Conservation (phyloP, 2,888 invertebrate genomes). For the Agrilus mali region DNA sequence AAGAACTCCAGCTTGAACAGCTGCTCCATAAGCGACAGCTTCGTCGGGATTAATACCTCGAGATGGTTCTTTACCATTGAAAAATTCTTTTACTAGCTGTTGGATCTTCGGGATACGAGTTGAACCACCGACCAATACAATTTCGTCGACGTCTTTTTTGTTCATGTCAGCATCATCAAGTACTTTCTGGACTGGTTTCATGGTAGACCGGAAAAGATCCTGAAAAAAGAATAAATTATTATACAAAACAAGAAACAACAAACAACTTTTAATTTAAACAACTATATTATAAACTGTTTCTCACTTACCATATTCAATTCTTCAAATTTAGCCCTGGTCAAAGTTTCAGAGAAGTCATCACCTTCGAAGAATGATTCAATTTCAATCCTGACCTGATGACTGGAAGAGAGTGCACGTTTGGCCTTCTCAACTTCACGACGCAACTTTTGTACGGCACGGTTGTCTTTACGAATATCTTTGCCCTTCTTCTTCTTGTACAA, state of each 20-base stretch:
- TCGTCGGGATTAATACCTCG: slow-evolving; percentile 98
- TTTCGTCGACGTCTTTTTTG: slow-evolving; percentile 96
- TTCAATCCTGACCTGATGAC: slow-evolving; percentile 94
- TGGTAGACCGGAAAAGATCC: slow-evolving; percentile 75
- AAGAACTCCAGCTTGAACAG: slow-evolving; percentile 96
- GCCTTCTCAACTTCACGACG: slow-evolving; percentile 97
- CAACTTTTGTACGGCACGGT: slow-evolving; percentile 89
- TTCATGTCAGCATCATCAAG: slow-evolving; percentile 98
- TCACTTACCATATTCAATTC: slow-evolving; percentile 78
- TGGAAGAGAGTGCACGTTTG: slow-evolving; percentile 87
- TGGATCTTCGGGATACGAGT: slow-evolving; percentile 98
- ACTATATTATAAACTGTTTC: background rate
- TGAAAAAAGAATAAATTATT: slow-evolving; percentile 10
- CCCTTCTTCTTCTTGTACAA: slow-evolving; percentile 98
- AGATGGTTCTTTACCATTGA: slow-evolving; percentile 95
- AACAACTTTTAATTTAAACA: slow-evolving; percentile 1
- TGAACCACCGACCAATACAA: slow-evolving; percentile 96
- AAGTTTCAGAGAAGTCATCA: slow-evolving; percentile 95
- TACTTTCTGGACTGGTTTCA: slow-evolving; percentile 92
- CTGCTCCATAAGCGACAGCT: slow-evolving; percentile 97
- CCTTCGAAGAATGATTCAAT: slow-evolving; percentile 98
- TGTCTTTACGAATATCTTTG: slow-evolving; percentile 90
- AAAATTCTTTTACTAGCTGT: slow-evolving; percentile 85
- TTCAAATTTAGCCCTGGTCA: slow-evolving; percentile 97
- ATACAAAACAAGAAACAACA: slow-evolving; percentile 1